Conservation (phyloP, 1,140 invertebrate species). For the Drosophila cardini region DNA sequence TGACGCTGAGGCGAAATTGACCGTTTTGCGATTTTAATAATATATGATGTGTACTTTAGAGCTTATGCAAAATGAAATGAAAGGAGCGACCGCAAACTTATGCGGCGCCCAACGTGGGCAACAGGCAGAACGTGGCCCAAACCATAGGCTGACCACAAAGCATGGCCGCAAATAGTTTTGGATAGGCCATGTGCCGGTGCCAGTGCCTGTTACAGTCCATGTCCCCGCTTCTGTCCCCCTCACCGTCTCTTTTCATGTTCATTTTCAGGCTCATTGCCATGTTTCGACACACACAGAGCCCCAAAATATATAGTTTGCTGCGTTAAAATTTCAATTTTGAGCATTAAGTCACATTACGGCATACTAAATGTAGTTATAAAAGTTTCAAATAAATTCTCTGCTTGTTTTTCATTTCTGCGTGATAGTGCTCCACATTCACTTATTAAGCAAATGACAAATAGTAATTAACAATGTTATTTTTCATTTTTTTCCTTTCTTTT, state of each 20-base stretch:
- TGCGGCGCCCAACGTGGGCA: constrained; percentile 50
- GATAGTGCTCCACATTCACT: constrained; percentile 35
- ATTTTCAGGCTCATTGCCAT: constrained; percentile 11
- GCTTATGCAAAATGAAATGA: constrained; percentile 82
- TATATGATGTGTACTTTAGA: constrained; percentile 84
- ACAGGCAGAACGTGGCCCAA: constrained; percentile 57
- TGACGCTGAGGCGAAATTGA: constrained; percentile 67
- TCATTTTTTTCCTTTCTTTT: too few relatives aligned
- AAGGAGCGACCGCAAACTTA: constrained; percentile 78
- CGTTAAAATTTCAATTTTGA: constrained; percentile 78
- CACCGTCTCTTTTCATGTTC: background rate
- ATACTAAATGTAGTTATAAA: constrained; percentile 77
- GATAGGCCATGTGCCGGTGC: constrained; percentile 51
- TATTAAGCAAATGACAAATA: constrained; percentile 67
- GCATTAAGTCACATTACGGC: constrained; percentile 73
- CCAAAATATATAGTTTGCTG: constrained; percentile 41
- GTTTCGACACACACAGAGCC: background rate
- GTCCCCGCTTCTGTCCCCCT: background rate
- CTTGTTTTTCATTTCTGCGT: constrained; percentile 20
- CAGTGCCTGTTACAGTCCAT: background rate
- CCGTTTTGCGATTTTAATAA: constrained; percentile 84
- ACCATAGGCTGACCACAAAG: constrained; percentile 70
- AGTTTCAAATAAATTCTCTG: constrained; percentile 58
- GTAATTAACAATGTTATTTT: constrained; percentile 43
- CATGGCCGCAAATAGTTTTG: constrained; percentile 78